A percentile compares a stretch with the other conserved stretches of the same genome.
Conservation (phyloP, 2,797 vertebrate genomes). For the Sus cebifrons region DNA sequence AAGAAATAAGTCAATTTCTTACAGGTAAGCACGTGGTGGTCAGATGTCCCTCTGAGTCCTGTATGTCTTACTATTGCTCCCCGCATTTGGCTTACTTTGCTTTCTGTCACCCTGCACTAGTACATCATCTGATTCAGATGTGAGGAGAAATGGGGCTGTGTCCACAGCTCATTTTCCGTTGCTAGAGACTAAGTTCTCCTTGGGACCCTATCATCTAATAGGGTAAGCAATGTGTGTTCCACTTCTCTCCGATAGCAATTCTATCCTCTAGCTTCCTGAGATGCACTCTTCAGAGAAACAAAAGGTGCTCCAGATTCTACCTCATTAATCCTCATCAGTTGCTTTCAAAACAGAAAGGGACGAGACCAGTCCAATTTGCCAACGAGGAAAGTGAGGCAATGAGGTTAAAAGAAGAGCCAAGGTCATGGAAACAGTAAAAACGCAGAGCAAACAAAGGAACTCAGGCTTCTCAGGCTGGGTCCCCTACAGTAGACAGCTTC, state of each 20-base stretch:
- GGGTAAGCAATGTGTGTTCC: not conserved
- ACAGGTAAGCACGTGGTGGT: conserved; percentile 16
- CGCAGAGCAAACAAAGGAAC: not conserved
- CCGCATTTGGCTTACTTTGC: not conserved
- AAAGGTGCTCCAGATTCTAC: conserved; percentile 62
- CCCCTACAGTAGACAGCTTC: too few relatives aligned
- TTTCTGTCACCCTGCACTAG: not conserved
- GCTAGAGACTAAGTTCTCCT: not conserved
- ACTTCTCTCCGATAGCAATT: not conserved
- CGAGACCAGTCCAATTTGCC: conserved; percentile 77
- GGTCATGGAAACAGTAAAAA: conserved; percentile 66
- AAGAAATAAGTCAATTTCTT: not conserved
- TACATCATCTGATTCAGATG: not conserved
- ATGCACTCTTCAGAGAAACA: conserved; percentile 57
- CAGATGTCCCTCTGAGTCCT: not conserved
- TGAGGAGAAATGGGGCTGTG: not conserved
- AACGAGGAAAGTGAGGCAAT: conserved; percentile 65
- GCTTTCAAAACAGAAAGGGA: conserved; percentile 60
- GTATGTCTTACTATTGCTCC: not conserved
- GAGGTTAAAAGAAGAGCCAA: conserved; percentile 71
- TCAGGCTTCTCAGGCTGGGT: not conserved
- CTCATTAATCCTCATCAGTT: conserved; percentile 83
- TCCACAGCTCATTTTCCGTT: not conserved
- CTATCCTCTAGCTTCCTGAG: conserved; percentile 63
- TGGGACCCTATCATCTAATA: not conserved